Evolutionary conservation across 2,888 invertebrate species (phyloP).

Genomic region (Ceramica pisi): DNA sequence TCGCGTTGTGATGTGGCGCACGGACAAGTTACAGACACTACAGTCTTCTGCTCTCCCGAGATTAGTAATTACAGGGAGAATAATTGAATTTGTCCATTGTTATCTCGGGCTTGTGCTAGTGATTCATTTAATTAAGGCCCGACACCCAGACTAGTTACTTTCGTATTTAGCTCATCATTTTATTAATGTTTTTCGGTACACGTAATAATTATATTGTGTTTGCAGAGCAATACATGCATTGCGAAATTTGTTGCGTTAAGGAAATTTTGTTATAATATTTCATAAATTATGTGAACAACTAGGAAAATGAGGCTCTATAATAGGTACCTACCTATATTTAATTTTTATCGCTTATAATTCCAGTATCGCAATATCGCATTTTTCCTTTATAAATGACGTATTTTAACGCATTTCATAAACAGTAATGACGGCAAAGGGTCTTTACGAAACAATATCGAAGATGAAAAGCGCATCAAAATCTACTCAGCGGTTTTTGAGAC

Average conservation of each 20-base stretch:
- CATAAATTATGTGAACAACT: background rate
- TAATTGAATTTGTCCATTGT: constrained; percentile 76
- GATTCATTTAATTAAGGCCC: constrained; percentile 74
- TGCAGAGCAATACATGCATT: background rate
- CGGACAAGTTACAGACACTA: constrained; percentile 54
- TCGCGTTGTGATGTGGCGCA: constrained; percentile 37
- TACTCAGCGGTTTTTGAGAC: constrained; percentile 39
- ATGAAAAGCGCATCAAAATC: constrained; percentile 50
- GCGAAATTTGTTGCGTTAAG: constrained; percentile 6
- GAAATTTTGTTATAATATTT: constrained; percentile 11
- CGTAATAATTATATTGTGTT: constrained; percentile 19
- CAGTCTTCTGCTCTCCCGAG: constrained; percentile 60
- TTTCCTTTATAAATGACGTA: constrained; percentile 23
- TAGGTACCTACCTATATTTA: background rate
- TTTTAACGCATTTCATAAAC: background rate
- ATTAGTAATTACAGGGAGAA: constrained; percentile 74
- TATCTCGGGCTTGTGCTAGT: constrained; percentile 68
- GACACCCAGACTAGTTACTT: constrained; percentile 47
- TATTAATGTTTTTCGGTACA: constrained; percentile 11
- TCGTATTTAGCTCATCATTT: constrained; percentile 19
- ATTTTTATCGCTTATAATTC: constrained; percentile 14
- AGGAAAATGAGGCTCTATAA: constrained; percentile 6
- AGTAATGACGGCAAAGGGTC: constrained; percentile 8
- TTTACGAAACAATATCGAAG: constrained; percentile 33
- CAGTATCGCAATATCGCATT: constrained; percentile 1